Evolutionary conservation across 2,888 invertebrate species (phyloP).

Genomic region (Laothoe populi): DNA sequence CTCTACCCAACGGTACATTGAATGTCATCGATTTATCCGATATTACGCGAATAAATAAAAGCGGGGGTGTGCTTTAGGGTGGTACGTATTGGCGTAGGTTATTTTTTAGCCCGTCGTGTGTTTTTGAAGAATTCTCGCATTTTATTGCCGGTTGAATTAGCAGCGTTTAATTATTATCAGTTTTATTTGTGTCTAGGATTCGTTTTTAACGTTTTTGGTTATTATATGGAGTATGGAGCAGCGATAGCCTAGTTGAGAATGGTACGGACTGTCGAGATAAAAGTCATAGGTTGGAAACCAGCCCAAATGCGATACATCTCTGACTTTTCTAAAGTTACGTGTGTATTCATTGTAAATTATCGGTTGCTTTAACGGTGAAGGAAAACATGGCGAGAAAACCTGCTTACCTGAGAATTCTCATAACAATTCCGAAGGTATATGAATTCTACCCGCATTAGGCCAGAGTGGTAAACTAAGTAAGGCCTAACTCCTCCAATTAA

Average conservation of each 20-base stretch:
- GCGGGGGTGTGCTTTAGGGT: slow-evolving; percentile 49
- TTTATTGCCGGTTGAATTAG: slow-evolving; percentile 28
- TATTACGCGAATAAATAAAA: slow-evolving; percentile 67
- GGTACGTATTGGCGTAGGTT: slow-evolving; percentile 30
- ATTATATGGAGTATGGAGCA: neutral
- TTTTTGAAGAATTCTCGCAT: slow-evolving; percentile 28
- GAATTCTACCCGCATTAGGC: no score
- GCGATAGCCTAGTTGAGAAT: neutral
- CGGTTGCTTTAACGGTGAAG: no score
- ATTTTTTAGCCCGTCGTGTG: slow-evolving; percentile 35
- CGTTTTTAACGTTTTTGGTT: slow-evolving; percentile 22
- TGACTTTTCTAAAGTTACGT: no score
- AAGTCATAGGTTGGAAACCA: no score
- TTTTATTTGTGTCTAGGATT: slow-evolving; percentile 32
- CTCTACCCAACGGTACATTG: slow-evolving; percentile 47
- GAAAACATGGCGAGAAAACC: no score
- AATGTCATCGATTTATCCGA: slow-evolving; percentile 72
- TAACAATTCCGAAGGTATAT: no score
- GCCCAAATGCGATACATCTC: no score
- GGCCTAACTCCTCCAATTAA: no score
- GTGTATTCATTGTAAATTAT: no score
- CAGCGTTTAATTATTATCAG: slow-evolving; percentile 35
- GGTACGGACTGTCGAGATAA: no score
- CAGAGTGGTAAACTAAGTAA: no score
- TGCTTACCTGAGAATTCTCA: neutral